A percentile compares a stretch with the other conserved stretches of the same genome.
phyloP scores from a whole-genome alignment of 2,113 vertebrate species.

The Oreochromis niloticus region DNA sequence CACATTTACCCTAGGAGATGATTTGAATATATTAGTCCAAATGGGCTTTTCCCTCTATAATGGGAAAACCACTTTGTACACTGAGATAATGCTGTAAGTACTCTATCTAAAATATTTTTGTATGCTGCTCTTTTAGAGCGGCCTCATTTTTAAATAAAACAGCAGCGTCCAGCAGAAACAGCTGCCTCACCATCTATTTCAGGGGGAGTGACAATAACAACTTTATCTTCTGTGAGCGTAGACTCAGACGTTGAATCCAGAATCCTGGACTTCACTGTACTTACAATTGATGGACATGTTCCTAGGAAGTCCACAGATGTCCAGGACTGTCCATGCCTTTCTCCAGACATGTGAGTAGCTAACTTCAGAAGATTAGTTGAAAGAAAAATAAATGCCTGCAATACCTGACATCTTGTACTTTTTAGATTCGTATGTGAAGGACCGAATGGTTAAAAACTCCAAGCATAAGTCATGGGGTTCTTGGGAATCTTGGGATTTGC shows the following conservation, averaged over 20 bases:
- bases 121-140: neutral
- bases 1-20: neutral
- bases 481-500: neutral
- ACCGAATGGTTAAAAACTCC: neutral
- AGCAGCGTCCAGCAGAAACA: neutral
- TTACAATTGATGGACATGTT: neutral
- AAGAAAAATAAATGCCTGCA: neutral
- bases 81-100: neutral
- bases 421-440: neutral
- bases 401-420: neutral
- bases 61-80: neutral
- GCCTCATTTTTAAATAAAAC: neutral
- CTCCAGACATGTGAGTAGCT: neutral
- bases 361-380: neutral
- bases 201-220: neutral
- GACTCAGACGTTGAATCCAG: neutral
- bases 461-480: neutral
- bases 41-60: neutral
- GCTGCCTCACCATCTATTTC: neutral
- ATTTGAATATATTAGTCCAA: neutral
- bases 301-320: neutral
- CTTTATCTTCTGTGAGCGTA: fast-evolving
- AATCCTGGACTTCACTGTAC: neutral
- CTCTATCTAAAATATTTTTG: neutral
- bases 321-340: neutral